Percentiles rank a stretch among this genome's conserved stretches.
Evolutionary conservation across 2,797 vertebrate species (phyloP).

Genomic region (Thunnus albacares): DNA sequence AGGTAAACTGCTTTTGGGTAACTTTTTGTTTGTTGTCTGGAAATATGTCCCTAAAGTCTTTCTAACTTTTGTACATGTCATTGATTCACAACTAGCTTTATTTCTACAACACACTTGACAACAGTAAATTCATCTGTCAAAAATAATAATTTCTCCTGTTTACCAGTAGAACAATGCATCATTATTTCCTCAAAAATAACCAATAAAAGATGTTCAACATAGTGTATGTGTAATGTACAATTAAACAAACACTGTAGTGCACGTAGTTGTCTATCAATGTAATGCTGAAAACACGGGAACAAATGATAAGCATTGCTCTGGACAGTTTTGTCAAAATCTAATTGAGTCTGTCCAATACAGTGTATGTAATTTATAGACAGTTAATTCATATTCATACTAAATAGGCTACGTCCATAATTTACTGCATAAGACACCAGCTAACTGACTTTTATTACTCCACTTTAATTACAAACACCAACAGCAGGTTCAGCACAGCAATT

Average conservation of each 20-base stretch:
- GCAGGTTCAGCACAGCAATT: background rate
- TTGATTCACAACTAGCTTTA: background rate
- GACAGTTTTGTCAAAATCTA: background rate
- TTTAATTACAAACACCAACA: background rate
- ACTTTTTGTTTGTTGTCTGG: background rate
- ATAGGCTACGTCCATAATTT: background rate
- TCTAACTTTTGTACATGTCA: background rate
- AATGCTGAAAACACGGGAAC: background rate
- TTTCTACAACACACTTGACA: background rate
- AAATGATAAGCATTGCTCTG: background rate
- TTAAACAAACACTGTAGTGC: conserved; percentile 9
- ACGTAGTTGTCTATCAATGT: background rate
- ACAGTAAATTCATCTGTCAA: too few relatives aligned
- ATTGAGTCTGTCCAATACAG: background rate
- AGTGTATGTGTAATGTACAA: background rate
- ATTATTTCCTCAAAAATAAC: conserved; percentile 15
- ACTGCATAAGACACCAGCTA: background rate
- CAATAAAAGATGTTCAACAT: conserved; percentile 4
- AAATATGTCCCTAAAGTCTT: background rate
- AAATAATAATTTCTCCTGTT: too few relatives aligned
- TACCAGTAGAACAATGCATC: background rate
- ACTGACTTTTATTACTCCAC: background rate
- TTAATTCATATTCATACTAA: background rate
- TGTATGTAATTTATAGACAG: background rate
- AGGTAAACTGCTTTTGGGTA: background rate